These are phyloP conservation scores for Synanceia verrucosa DNA, from an alignment of 2,797 vertebrate species.

Conservation along the genomic window DNA sequence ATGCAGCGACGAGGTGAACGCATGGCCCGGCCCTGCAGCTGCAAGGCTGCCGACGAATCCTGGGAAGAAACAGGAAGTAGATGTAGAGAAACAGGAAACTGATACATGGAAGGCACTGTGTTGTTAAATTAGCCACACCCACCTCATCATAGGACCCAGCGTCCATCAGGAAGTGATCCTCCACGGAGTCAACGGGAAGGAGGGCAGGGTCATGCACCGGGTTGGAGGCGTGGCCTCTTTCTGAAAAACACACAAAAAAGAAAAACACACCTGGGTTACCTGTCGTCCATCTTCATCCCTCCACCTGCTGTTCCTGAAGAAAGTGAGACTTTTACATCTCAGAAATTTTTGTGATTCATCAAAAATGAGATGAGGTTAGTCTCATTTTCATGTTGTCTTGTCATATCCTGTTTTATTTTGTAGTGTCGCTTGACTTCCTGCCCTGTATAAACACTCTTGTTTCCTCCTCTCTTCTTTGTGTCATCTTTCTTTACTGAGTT, in stretches of 20 bases:
- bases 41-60: constrained; percentile 64
- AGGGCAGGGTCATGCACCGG: constrained; percentile 43
- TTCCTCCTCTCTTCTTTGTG: too few relatives aligned
- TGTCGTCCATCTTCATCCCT: not conserved
- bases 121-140: not conserved
- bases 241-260: constrained; percentile 46
- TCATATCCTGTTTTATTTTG: too few relatives aligned
- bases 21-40: constrained; percentile 77
- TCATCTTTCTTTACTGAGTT: too few relatives aligned
- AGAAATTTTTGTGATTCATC: too few relatives aligned
- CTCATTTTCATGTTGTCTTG: too few relatives aligned
- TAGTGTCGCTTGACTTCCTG: too few relatives aligned
- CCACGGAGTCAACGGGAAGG: constrained; percentile 65
- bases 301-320: not conserved
- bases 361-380: too few relatives aligned
- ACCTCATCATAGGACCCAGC: constrained; percentile 77
- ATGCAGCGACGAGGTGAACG: constrained; percentile 82
- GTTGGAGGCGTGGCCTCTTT: constrained; percentile 45
- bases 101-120: not conserved
- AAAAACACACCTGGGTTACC: not conserved
- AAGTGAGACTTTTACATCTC: too few relatives aligned
- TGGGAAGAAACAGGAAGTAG: constrained; percentile 32
- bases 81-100: not conserved
- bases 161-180: constrained; percentile 76
- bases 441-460: too few relatives aligned